A percentile compares a stretch with the other conserved stretches of the same genome.
These are phyloP conservation scores for Thecophora atra DNA, from an alignment of 2,888 invertebrate species.

Conservation along the genomic window DNA sequence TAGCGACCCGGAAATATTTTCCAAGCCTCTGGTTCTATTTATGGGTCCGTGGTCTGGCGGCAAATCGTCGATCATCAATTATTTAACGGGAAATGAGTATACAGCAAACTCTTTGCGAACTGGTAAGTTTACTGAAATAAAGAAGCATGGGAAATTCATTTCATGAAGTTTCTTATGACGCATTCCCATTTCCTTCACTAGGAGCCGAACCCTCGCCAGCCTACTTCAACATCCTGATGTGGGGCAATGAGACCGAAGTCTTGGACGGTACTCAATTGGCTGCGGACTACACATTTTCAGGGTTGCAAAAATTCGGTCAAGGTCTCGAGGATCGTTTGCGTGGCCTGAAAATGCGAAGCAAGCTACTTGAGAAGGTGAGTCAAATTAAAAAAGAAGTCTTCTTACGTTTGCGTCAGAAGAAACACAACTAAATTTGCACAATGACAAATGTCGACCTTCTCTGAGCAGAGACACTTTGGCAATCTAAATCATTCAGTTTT, in stretches of 20 bases:
- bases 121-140: too few species aligned
- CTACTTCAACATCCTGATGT: constrained; percentile 90
- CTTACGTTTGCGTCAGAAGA: neutral
- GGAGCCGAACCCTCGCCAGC: constrained; percentile 95
- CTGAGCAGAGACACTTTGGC: neutral
- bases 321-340: constrained; percentile 88
- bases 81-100: constrained; percentile 87
- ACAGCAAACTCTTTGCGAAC: constrained; percentile 84
- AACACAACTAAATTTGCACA: neutral
- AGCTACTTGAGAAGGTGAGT: constrained; percentile 85
- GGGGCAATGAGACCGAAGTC: constrained; percentile 85
- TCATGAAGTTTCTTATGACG: too few species aligned
- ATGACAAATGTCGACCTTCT: constrained; percentile 15
- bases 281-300: constrained; percentile 94
- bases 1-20: constrained; percentile 93
- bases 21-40: constrained; percentile 90
- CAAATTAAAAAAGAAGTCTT: neutral
- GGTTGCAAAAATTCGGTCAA: constrained; percentile 94
- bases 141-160: too few species aligned
- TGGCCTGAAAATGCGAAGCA: constrained; percentile 82
- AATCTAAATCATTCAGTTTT: neutral
- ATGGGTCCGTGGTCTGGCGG: constrained; percentile 98
- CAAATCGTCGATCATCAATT: constrained; percentile 93
- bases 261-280: constrained; percentile 92
- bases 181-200: constrained; percentile 55